Evolutionary conservation across 2,113 vertebrate species (phyloP), one percentile per base, ranked within the genome.

Genomic region (Charadrius vociferus): DNA sequence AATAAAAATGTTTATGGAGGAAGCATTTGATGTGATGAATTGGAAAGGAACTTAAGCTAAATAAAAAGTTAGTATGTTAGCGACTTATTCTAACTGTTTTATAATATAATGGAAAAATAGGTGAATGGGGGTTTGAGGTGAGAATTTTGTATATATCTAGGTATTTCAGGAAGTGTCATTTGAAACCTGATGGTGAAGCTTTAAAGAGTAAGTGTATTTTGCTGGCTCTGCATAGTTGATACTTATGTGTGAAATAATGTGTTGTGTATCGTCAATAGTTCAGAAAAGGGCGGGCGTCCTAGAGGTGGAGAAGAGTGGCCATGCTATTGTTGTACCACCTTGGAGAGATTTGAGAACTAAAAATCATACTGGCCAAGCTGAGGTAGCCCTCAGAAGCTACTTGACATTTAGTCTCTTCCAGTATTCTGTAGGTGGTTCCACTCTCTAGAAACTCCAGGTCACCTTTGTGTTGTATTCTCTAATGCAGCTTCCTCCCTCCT

Each of bases 401-500:
- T 12, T 26, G 41, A 61, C 81, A 29, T 74, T 24, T 4, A 16
- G 47, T 27, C 9, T 45, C 11, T 20, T 65, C 34, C 30, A 24
- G 30, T 32, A 16, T 34, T 30, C 59, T 15, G 3, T 29, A 37
- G 58, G 26, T 19, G 36, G 26, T 16, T 85, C 52, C 29, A 7
- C 1, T 6, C 10, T 34, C 24, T 23, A 36, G 53, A 22, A 43
- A 14, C 21, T 59, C 37, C 14, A 3, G 1, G 1, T n/a, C 29
- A 5, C 18, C 7, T 23, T 55, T 55, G n/a, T 43, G 56, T 24
- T 50, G 9, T 30, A 2, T 27, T 65, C 23, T 6, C 12, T 47
- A 34, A 4, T 9, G 6, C n/a, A 45, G 49, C 41, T 32, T 34
- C 45, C 11, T 61, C n/a, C 13, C 12, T 45, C 37, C 32, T 43